phyloP scores from a whole-genome alignment of 2,113 vertebrate genomes.

The Dicrurus megarhynchus region DNA sequence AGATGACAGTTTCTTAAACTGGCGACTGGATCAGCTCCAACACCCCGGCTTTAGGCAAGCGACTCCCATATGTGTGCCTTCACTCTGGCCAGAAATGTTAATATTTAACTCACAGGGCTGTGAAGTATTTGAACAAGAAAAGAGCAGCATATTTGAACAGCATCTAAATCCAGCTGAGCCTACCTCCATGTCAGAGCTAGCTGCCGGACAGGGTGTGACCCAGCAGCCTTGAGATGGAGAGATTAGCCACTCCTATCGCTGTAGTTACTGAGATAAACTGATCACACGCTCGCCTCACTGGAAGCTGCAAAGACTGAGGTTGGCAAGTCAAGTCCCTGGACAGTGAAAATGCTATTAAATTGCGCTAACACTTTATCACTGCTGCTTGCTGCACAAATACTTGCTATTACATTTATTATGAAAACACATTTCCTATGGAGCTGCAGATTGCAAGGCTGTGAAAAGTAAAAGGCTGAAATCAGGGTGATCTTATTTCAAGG shows the following conservation, averaged over 20 bases:
- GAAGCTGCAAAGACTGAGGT: not conserved
- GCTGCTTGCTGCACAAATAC: not conserved
- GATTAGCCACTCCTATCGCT: not conserved
- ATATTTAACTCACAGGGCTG: not conserved
- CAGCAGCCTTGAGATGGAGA: not conserved
- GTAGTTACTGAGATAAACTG: not conserved
- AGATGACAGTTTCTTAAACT: fast-evolving
- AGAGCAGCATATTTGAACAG: not conserved
- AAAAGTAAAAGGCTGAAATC: conserved; percentile 35
- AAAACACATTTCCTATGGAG: not conserved
- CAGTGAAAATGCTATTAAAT: not conserved
- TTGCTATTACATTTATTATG: conserved; percentile 21
- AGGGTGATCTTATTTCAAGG: conserved; percentile 29
- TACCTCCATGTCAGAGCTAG: fast-evolving
- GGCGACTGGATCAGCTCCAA: not conserved
- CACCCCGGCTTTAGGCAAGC: not conserved
- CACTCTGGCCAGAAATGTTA: not conserved
- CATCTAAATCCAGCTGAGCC: not conserved
- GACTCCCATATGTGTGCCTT: not conserved
- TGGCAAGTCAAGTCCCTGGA: not conserved
- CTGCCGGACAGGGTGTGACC: not conserved
- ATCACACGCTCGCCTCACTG: not conserved
- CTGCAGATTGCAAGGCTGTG: not conserved
- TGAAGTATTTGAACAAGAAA: not conserved
- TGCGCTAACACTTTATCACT: not conserved